Conservation (phyloP, 1,140 invertebrate genomes). For the Drosophila busckii region DNA sequence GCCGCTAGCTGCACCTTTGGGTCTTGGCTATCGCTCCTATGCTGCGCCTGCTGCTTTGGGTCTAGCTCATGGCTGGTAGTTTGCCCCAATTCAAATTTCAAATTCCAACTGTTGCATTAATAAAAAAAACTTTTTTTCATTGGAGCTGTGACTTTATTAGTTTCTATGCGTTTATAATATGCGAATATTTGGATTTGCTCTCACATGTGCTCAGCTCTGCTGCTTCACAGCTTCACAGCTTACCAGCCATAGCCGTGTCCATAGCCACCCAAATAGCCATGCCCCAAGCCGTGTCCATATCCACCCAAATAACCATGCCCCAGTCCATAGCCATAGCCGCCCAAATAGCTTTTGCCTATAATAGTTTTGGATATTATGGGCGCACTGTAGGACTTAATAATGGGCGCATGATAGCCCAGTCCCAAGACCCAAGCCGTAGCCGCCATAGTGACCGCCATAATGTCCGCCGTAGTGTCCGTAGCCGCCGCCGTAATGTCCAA, state of each 20-base stretch:
- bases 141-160: neutral
- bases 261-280: conserved; percentile 53
- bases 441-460: conserved; percentile 35
- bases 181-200: too few relatives aligned
- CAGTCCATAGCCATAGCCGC: conserved; percentile 38
- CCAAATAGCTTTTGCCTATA: conserved; percentile 64
- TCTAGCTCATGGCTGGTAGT: conserved; percentile 67
- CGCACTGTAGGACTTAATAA: conserved; percentile 37
- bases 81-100: neutral
- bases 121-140: neutral
- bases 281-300: conserved; percentile 42
- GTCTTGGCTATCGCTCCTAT: conserved; percentile 44
- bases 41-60: conserved; percentile 32
- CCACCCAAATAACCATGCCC: conserved; percentile 7
- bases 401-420: conserved; percentile 49
- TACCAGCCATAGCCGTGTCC: conserved; percentile 52
- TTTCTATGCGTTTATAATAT: too few relatives aligned
- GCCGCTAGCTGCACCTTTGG: conserved; percentile 43
- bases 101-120: neutral
- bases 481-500: conserved; percentile 35
- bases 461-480: conserved; percentile 35
- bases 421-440: conserved; percentile 41
- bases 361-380: conserved; percentile 69
- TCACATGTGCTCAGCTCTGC: conserved; percentile 36
- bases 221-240: neutral